Conservation (phyloP, 2,888 invertebrate species). For the Drosophila sordidapex region DNA sequence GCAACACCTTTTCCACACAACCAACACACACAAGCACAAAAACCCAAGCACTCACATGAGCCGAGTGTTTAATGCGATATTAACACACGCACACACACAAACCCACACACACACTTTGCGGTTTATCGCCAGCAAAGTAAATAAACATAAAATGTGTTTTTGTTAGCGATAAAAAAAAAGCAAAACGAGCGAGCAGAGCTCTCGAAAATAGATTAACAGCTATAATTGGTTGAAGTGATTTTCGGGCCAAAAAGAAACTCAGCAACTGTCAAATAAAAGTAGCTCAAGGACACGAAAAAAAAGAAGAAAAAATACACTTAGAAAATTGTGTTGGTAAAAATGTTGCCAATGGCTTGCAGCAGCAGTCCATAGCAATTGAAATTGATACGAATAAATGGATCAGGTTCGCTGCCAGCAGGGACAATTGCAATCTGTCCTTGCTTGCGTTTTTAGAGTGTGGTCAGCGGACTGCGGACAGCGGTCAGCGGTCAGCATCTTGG, state of each 20-base stretch:
- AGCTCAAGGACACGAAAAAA: slow-evolving; percentile 39
- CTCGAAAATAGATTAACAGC: slow-evolving; percentile 61
- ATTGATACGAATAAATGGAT: slow-evolving; percentile 52
- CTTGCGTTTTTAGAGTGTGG: slow-evolving; percentile 11
- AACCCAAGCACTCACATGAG: slow-evolving; percentile 15
- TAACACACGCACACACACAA: slow-evolving; percentile 2
- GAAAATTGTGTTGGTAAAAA: slow-evolving; percentile 9
- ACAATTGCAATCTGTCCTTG: slow-evolving; percentile 49
- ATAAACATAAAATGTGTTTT: slow-evolving; percentile 57
- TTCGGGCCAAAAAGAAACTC: slow-evolving; percentile 20
- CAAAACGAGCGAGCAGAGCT: neutral
- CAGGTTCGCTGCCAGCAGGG: slow-evolving; percentile 17
- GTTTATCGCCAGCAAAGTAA: slow-evolving; percentile 57
- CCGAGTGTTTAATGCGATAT: slow-evolving; percentile 27
- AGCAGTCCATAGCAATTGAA: slow-evolving; percentile 44
- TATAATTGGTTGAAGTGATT: slow-evolving; percentile 74
- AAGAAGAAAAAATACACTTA: neutral
- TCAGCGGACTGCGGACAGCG: slow-evolving; percentile 6
- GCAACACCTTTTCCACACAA: slow-evolving; percentile 37
- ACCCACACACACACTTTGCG: slow-evolving; percentile 12
- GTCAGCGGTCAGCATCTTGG: slow-evolving; percentile 36
- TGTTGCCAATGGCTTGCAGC: slow-evolving; percentile 30
- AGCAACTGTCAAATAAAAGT: slow-evolving; percentile 49
- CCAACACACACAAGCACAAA: neutral
- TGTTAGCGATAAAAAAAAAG: slow-evolving; percentile 24